A percentile compares a stretch with the other conserved stretches of the same genome.
These are phyloP conservation scores for Glareola pratincola DNA, from an alignment of 2,113 vertebrate species.

Conservation along the genomic window DNA sequence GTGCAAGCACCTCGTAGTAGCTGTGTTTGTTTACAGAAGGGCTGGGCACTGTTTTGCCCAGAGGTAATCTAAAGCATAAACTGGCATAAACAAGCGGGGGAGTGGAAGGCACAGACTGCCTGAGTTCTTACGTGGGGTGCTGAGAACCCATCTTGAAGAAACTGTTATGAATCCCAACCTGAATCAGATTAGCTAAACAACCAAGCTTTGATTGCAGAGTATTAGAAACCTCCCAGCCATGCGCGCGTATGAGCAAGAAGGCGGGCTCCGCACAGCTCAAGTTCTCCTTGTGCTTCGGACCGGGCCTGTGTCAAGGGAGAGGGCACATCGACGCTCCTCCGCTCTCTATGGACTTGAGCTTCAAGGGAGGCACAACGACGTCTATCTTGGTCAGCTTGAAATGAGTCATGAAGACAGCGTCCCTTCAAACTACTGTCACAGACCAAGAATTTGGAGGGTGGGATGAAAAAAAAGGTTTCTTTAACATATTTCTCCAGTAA, in stretches of 20 bases:
- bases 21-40: constrained; percentile 24
- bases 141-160: neutral
- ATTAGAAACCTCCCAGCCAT: neutral
- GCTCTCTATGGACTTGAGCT: neutral
- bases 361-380: neutral
- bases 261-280: accelerated
- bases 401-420: neutral
- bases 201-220: neutral
- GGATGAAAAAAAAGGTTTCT: neutral
- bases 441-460: neutral
- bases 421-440: neutral
- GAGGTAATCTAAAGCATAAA: constrained; percentile 8
- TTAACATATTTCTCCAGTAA: neutral
- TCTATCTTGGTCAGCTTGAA: neutral
- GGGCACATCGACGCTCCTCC: neutral
- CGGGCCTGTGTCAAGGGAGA: neutral
- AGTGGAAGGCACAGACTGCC: neutral
- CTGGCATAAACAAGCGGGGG: constrained; percentile 4
- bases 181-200: neutral
- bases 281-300: neutral
- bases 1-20: neutral
- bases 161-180: neutral
- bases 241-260: neutral
- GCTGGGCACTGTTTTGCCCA: neutral
- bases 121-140: neutral